Percentiles rank a stretch among this genome's conserved stretches.
Conservation (phyloP, 1,140 invertebrate species). For the Ostrea edulis region DNA sequence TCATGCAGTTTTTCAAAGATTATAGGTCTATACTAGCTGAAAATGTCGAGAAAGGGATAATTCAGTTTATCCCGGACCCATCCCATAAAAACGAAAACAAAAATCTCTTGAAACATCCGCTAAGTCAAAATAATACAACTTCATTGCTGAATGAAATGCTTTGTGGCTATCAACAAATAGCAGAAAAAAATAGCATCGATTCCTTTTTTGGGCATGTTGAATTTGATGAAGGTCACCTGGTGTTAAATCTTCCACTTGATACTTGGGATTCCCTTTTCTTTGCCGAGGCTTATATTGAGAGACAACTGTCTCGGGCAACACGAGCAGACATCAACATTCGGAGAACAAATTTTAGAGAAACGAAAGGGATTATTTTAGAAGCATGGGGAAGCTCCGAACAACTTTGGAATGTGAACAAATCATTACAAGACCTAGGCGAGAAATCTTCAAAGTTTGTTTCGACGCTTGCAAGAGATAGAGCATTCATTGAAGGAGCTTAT, state of each 20-base stretch:
- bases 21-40: neutral
- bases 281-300: constrained; percentile 37
- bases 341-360: constrained; percentile 30
- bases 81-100: neutral
- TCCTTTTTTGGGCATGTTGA: constrained; percentile 29
- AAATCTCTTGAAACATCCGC: neutral
- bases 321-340: constrained; percentile 38
- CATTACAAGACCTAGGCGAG: constrained; percentile 33
- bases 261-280: constrained; percentile 39
- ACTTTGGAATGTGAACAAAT: constrained; percentile 33
- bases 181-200: constrained; percentile 26
- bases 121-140: neutral
- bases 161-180: constrained; percentile 41
- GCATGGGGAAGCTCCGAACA: constrained; percentile 31
- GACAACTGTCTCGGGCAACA: constrained; percentile 19
- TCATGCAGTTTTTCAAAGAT: constrained; percentile 15
- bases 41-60: neutral
- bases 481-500: constrained; percentile 40
- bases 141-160: constrained; percentile 32
- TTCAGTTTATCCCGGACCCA: neutral
- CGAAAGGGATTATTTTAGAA: constrained; percentile 19
- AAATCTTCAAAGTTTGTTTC: constrained; percentile 43
- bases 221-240: constrained; percentile 8
- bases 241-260: constrained; percentile 40
- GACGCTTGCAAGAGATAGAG: constrained; percentile 19